Conservation (phyloP, 1,140 invertebrate species). For the Microvelia longipes region DNA sequence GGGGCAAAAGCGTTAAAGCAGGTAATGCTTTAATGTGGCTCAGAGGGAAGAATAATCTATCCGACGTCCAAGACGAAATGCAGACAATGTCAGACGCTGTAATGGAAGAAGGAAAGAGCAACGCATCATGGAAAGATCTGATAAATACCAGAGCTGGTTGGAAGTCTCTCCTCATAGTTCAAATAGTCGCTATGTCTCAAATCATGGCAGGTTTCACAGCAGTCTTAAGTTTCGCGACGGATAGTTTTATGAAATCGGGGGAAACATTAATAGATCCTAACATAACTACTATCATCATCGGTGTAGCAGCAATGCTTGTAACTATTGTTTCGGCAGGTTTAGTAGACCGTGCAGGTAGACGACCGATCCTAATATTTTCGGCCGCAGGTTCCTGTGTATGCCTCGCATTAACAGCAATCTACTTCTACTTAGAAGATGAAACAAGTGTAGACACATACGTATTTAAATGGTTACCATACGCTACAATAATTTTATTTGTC, state of each 20-base stretch:
- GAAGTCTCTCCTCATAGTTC: slow-evolving; percentile 18
- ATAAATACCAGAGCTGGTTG: slow-evolving; percentile 12
- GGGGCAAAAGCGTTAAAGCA: slow-evolving; percentile 44
- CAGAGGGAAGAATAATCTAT: slow-evolving; percentile 29
- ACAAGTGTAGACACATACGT: slow-evolving; percentile 9
- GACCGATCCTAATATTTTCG: slow-evolving; percentile 31
- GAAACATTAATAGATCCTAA: slow-evolving; percentile 15
- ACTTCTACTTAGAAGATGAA: slow-evolving; percentile 10
- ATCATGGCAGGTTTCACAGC: slow-evolving; percentile 20
- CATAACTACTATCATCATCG: slow-evolving; percentile 18
- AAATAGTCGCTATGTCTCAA: slow-evolving; percentile 17
- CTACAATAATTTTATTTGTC: slow-evolving; percentile 29
- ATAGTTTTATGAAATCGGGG: slow-evolving; percentile 13
- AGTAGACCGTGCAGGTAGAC: slow-evolving; percentile 27
- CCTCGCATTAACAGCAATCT: slow-evolving; percentile 8
- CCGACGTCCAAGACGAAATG: slow-evolving; percentile 15
- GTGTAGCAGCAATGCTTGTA: background rate
- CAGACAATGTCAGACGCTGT: slow-evolving; percentile 15
- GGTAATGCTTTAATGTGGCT: slow-evolving; percentile 46
- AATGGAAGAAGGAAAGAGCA: slow-evolving; percentile 11
- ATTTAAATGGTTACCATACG: slow-evolving; percentile 24
- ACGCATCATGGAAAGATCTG: slow-evolving; percentile 13
- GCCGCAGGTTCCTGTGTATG: slow-evolving; percentile 10
- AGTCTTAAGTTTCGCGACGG: slow-evolving; percentile 18
- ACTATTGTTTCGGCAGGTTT: slow-evolving; percentile 25